Evolutionary conservation across 2,113 vertebrate genomes (phyloP).

Genomic region (Pontoporia blainvillei): DNA sequence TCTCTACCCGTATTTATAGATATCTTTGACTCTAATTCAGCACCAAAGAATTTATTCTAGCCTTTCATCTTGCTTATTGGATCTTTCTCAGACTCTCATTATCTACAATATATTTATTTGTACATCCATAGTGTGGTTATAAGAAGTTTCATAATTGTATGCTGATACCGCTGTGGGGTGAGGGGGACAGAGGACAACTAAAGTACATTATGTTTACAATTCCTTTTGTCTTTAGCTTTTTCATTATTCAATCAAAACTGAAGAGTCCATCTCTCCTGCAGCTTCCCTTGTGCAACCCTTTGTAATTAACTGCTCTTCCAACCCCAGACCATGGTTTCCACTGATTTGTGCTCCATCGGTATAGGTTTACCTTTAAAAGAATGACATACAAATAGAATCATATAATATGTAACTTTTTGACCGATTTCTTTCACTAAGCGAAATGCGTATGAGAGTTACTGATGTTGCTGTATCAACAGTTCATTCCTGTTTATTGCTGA

Average conservation of each 20-base stretch:
- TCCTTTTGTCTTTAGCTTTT: slow-evolving; percentile 17
- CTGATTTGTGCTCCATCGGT: neutral
- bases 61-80: neutral
- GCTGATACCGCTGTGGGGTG: neutral
- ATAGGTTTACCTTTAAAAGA: neutral
- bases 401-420: neutral
- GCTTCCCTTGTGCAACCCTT: neutral
- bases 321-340: neutral
- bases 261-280: neutral
- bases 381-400: neutral
- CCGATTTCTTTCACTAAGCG: neutral
- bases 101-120: neutral
- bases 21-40: neutral
- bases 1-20: neutral
- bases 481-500: neutral
- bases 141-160: neutral
- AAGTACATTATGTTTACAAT: neutral
- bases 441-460: neutral
- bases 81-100: neutral
- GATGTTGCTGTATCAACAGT: neutral
- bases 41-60: neutral
- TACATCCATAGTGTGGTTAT: neutral
- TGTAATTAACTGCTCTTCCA: neutral
- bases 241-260: neutral
- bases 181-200: neutral